These are phyloP conservation scores for Anthoscopus minutus DNA, from an alignment of 2,113 vertebrate genomes.

Conservation along the genomic window DNA sequence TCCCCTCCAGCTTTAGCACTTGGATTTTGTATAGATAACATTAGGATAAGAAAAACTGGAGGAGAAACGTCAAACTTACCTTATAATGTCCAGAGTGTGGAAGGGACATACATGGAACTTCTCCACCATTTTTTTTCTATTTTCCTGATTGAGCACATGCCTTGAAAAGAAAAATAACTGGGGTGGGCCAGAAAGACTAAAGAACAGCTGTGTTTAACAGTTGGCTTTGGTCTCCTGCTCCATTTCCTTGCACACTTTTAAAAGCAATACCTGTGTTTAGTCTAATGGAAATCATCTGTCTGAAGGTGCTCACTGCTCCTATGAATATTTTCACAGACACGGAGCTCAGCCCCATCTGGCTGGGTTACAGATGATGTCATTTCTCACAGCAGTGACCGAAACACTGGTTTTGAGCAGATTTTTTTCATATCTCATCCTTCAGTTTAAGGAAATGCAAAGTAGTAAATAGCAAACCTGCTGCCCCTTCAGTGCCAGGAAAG, in stretches of 20 bases:
- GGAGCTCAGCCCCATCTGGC: background rate
- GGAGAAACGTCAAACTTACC: background rate
- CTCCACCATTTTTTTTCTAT: background rate
- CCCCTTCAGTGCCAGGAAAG: background rate
- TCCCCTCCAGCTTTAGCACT: background rate
- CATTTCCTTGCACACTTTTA: slow-evolving; percentile 10
- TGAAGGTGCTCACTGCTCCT: slow-evolving; percentile 3
- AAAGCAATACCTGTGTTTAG: slow-evolving; percentile 38
- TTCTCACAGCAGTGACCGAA: background rate
- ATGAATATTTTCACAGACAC: slow-evolving; percentile 11
- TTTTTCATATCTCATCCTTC: background rate
- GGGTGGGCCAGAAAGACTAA: background rate
- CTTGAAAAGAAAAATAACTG: background rate
- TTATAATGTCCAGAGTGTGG: background rate
- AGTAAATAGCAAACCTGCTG: background rate
- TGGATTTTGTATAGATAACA: background rate
- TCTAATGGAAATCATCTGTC: slow-evolving; percentile 41
- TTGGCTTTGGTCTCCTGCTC: background rate
- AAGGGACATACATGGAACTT: background rate
- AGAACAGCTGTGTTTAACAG: slow-evolving; percentile 17
- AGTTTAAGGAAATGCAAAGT: background rate
- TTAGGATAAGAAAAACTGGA: background rate
- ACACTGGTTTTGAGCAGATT: background rate
- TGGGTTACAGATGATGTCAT: background rate
- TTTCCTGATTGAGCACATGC: background rate